A percentile compares a stretch with the other conserved stretches of the same genome.
Evolutionary conservation across 2,113 vertebrate species (phyloP).

Genomic region (Eublepharis macularius): DNA sequence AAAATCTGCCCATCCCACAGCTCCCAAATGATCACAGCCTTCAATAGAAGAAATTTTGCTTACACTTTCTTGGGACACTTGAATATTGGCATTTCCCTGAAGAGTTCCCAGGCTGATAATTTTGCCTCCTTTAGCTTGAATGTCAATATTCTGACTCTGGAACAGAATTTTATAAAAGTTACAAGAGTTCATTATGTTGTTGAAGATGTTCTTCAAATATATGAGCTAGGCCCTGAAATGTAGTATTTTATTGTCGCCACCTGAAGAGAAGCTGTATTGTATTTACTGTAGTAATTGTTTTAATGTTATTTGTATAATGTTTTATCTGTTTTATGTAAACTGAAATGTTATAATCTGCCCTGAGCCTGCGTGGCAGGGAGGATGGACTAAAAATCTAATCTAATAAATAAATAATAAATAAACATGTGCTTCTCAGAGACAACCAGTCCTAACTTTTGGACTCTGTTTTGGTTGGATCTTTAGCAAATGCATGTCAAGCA

Average conservation of each 20-base stretch:
- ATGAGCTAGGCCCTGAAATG: too few relatives aligned
- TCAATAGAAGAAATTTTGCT: constrained; percentile 40
- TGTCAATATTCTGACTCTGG: constrained; percentile 85
- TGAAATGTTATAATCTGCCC: too few relatives aligned
- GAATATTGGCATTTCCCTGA: constrained; percentile 88
- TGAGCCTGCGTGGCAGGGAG: too few relatives aligned
- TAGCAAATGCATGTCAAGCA: not conserved
- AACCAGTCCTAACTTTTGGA: not conserved
- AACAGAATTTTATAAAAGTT: constrained; percentile 45
- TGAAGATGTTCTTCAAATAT: not conserved
- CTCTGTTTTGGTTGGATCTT: not conserved
- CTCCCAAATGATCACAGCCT: not conserved
- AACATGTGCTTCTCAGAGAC: not conserved
- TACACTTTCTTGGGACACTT: constrained; percentile 84
- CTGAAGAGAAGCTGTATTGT: too few relatives aligned
- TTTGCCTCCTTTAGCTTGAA: constrained; percentile 83
- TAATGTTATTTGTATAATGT: too few relatives aligned
- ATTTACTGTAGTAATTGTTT: too few relatives aligned
- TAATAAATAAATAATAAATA: too few relatives aligned
- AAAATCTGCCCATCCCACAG: not conserved
- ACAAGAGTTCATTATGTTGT: constrained; percentile 3
- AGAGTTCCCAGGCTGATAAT: constrained; percentile 87
- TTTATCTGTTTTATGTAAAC: too few relatives aligned
- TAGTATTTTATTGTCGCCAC: too few relatives aligned
- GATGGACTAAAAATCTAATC: too few relatives aligned